These are phyloP conservation scores for Ecliptopera silaceata DNA, from an alignment of 2,888 invertebrate species.

Conservation along the genomic window DNA sequence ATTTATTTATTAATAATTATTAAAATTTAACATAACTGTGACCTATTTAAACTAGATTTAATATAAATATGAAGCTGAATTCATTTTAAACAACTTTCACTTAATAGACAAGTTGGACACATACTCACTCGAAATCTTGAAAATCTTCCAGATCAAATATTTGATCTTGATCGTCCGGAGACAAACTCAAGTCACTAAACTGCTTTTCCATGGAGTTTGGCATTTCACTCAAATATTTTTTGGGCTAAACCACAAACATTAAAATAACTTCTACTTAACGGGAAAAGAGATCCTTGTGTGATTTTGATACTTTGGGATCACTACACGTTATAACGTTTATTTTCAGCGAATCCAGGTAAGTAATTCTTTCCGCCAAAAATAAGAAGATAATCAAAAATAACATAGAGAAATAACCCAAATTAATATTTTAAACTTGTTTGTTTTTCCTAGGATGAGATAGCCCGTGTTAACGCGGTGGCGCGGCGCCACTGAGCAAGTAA, in stretches of 20 bases:
- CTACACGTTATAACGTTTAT: background rate
- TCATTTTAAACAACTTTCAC: no score
- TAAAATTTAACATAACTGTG: no score
- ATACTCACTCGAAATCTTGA: constrained; percentile 83
- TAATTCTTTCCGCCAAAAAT: background rate
- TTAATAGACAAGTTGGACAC: no score
- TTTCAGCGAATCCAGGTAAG: background rate
- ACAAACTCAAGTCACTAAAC: constrained; percentile 87
- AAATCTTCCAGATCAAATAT: constrained; percentile 87
- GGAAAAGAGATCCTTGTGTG: background rate
- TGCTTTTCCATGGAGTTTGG: constrained; percentile 84
- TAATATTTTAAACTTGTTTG: background rate
- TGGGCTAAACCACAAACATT: background rate
- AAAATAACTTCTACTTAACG: background rate
- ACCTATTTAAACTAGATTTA: no score
- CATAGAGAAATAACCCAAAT: background rate
- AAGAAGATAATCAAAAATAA: background rate
- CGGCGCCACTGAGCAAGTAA: constrained; percentile 10
- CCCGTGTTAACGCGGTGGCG: constrained; percentile 6
- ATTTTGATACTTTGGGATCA: background rate
- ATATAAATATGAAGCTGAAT: no score
- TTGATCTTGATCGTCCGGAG: constrained; percentile 89
- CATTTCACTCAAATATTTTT: constrained; percentile 53
- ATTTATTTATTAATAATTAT: no score
- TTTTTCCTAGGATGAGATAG: background rate